Evolutionary conservation across 2,797 vertebrate species (phyloP), one percentile per base, ranked within the genome.

Genomic region (Sebastes aleutianus): DNA sequence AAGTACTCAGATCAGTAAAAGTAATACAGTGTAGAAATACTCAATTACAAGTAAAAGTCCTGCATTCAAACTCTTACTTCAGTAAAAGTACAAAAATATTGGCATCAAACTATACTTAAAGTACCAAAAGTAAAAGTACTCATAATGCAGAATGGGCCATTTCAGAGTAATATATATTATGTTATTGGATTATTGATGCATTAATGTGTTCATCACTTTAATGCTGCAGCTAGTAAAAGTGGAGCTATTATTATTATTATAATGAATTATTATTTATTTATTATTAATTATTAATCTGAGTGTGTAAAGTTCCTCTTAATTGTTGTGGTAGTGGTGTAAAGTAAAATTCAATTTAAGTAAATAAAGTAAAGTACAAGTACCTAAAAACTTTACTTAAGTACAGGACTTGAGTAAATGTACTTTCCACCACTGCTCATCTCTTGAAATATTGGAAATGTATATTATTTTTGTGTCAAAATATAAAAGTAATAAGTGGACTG

Each of bases 381-480:
- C 43, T 47, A 0, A 47, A 47, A 47, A 47, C 0, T 47, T 0
- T 47, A 18, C 43, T 47, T 18, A 47, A 47, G 10, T 63, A 63
- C 31, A 34, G 31, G 1, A 34, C 10, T 62, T 62, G 29, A 62
- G 29, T 62, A 4, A 47, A 47, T 47, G 16, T 47, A 47, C 43
- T 47, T 0, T 13, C 11, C 13, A 0, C 1, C 6, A 69, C 24
- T 39, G 36, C 13, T 39, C 36, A 39, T 39, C 0, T 39, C 36
- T 39, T 14, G 13, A 39, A 39, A 39, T 39, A 39, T 39, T 39
- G 54, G 22, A 56, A 56, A 24, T 5, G 1, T 2, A n/a, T 62
- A 18, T 9, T 5, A 61, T 31, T 20, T 29, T 58, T 58, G 57
- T 58, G 57, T 0, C 57, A 59, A 18, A 16, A 59, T 29, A 29